Base-by-base conservation (phyloP, 2,797 vertebrate genomes). In the Alosa sapidissima region DNA sequence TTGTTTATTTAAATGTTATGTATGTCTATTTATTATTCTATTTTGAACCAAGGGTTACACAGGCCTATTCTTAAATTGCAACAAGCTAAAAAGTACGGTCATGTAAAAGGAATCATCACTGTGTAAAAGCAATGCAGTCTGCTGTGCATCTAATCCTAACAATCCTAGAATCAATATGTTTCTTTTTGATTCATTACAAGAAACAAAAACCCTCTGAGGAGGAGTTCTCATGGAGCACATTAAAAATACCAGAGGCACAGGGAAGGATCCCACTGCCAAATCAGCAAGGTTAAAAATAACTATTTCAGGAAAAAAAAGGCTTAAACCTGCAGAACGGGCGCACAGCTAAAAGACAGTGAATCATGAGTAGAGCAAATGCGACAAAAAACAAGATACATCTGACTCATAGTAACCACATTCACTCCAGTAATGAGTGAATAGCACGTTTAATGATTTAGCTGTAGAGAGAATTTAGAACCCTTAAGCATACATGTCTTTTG, bases 211-310 rank as follows among this genome's bases (percentile, higher is more conserved):
- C 24, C 47, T 81, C 55, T 81, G 58, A 75, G 82, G 84, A 83
- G 83, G 54, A 84, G 84, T 83, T 83, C 52, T 87, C 62, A 48
- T 82, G 54, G 62, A 81, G 81, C 84, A 86, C 5, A n/a, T 88
- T 84, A 89, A 86, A 84, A 87, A 86, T 81, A 88, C 82, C 60
- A 87, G 81, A 83, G 82, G 81, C 87, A 88, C 84, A 81, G 62
- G 81, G 81, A 88, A 84, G 60, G 82, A 87, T 82, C 8, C 84
- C 87, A 84, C 65, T 89, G 89, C 88, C 85, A 88, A 82, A 87
- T 91, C 88, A 89, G 91, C 89, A 87, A 88, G 84, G 87, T 84
- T 89, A 88, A 92, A 90, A 90, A 91, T 89, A 90, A 86, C 87
- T 81, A 87, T 89, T 88, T 88, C 48, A 83, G 85, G 62, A 24